phyloP scores from a whole-genome alignment of 2,113 vertebrate species.

The Regulus satrapa region DNA sequence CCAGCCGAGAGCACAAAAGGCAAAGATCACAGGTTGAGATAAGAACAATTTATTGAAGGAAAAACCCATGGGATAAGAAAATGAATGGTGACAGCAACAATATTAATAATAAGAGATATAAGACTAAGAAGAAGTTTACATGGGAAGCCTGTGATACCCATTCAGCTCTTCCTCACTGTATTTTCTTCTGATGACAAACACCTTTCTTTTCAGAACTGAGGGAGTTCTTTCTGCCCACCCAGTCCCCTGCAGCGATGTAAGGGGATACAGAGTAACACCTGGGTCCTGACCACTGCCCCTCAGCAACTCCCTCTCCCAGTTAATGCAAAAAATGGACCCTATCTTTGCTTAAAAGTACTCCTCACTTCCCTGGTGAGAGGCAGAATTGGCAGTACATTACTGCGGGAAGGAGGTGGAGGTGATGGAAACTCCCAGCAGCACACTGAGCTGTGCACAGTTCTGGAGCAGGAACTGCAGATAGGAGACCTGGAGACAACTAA shows the following conservation, averaged over 20 bases:
- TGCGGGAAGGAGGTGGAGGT: neutral
- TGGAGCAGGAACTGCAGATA: neutral
- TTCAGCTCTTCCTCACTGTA: fast-evolving
- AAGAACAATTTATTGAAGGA: neutral
- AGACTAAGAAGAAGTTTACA: neutral
- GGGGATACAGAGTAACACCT: neutral
- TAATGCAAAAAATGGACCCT: neutral
- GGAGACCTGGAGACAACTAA: neutral
- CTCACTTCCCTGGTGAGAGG: neutral
- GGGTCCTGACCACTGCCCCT: neutral
- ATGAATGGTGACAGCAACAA: neutral
- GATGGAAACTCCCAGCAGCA: neutral
- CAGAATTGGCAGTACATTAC: fast-evolving
- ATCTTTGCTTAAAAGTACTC: neutral
- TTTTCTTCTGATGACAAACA: fast-evolving
- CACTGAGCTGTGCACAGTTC: fast-evolving
- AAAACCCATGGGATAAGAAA: neutral
- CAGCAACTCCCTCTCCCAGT: neutral
- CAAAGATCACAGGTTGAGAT: neutral
- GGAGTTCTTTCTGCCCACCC: neutral
- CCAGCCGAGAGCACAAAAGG: neutral
- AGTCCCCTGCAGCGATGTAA: neutral
- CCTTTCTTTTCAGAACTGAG: neutral
- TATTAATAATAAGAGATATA: neutral
- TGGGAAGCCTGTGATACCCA: neutral